Percentiles rank a stretch among this genome's conserved stretches.
phyloP scores from a whole-genome alignment of 2,888 invertebrate genomes.

The Drosophila siamana region DNA sequence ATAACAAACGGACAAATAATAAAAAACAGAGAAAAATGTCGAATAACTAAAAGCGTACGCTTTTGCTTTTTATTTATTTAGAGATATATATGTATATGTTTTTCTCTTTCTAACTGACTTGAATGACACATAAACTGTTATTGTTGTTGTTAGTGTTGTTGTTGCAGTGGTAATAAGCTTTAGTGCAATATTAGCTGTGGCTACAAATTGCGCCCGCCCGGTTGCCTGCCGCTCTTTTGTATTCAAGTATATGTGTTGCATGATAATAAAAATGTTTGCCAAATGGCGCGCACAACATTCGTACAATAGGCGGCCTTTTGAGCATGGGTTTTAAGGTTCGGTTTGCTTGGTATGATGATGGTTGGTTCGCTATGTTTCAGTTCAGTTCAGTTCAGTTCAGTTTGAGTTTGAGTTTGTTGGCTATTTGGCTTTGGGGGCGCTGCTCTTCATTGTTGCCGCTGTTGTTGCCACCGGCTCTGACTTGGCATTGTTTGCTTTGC shows the following conservation, averaged over 20 bases:
- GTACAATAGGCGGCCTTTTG: slow-evolving; percentile 50
- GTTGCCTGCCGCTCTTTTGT: slow-evolving; percentile 39
- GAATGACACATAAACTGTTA: slow-evolving; percentile 43
- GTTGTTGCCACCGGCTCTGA: slow-evolving; percentile 62
- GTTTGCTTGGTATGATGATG: background rate
- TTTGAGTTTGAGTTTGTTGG: slow-evolving; percentile 41
- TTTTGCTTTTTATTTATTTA: slow-evolving; percentile 36
- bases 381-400: background rate
- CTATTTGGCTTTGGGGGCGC: slow-evolving; percentile 57
- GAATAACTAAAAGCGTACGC: slow-evolving; percentile 15
- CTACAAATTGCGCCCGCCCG: slow-evolving; percentile 60
- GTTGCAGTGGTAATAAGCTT: slow-evolving; percentile 70
- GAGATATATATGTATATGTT: slow-evolving; percentile 1
- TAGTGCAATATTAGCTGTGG: slow-evolving; percentile 75
- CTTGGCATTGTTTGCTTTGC: slow-evolving; percentile 80
- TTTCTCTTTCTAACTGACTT: slow-evolving; percentile 28
- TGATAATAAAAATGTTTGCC: slow-evolving; percentile 78
- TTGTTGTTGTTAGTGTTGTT: slow-evolving; percentile 13
- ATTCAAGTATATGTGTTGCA: slow-evolving; percentile 36
- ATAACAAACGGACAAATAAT: slow-evolving; percentile 22
- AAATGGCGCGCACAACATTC: slow-evolving; percentile 65
- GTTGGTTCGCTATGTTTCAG: slow-evolving; percentile 24
- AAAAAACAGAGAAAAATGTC: slow-evolving; percentile 6
- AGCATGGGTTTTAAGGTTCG: slow-evolving; percentile 11
- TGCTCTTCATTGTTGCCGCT: slow-evolving; percentile 48